Percentiles rank a stretch among this genome's conserved stretches.
These are phyloP conservation scores for Condylura cristata DNA, from an alignment of 2,113 vertebrate species.

Conservation along the genomic window DNA sequence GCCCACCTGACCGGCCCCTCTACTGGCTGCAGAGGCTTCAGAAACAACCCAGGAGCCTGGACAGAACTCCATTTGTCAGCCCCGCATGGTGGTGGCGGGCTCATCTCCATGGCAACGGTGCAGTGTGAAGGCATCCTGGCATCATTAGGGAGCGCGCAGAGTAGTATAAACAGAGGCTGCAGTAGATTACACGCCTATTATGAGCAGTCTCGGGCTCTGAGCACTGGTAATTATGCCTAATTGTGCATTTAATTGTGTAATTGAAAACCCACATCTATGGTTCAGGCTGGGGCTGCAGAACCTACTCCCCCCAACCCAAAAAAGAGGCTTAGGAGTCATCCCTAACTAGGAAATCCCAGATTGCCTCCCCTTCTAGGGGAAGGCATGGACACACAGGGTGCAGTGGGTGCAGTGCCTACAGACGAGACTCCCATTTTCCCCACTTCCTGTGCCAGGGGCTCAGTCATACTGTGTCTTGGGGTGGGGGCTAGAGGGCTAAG, in stretches of 20 bases:
- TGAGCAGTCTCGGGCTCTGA: constrained; percentile 85
- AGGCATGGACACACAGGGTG: too few relatives aligned
- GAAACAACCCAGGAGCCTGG: constrained; percentile 62
- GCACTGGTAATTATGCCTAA: constrained; percentile 89
- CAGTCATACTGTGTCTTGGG: neutral
- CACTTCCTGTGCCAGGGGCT: neutral
- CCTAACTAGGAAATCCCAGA: neutral
- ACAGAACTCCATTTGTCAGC: constrained; percentile 73
- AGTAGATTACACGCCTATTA: constrained; percentile 89
- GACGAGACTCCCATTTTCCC: neutral
- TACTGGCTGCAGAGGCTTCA: neutral
- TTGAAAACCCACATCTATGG: constrained; percentile 86
- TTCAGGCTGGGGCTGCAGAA: constrained; percentile 76
- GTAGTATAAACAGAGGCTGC: constrained; percentile 88
- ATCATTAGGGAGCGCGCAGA: constrained; percentile 83
- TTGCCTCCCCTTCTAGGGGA: neutral
- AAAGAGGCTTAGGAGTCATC: neutral
- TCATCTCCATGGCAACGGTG: constrained; percentile 86
- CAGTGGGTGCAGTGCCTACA: neutral
- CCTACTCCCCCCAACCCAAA: neutral
- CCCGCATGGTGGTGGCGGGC: constrained; percentile 67
- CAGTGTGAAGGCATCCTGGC: constrained; percentile 86
- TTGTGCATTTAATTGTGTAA: constrained; percentile 91
- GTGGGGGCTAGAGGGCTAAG: neutral
- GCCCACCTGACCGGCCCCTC: neutral